These are phyloP conservation scores for Antennarius maculatus DNA, from an alignment of 2,797 vertebrate species.

Conservation along the genomic window DNA sequence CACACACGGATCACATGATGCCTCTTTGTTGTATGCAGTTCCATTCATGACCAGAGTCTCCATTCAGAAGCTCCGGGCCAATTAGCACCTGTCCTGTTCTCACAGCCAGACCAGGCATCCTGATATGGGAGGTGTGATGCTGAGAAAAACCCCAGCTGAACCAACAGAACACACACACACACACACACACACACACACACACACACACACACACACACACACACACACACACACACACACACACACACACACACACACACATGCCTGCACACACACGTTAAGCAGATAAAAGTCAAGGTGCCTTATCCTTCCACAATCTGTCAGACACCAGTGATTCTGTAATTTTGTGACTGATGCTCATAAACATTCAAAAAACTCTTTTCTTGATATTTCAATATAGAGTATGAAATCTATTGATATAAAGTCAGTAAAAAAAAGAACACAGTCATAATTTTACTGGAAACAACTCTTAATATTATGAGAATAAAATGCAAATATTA, in stretches of 20 bases:
- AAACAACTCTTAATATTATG: no score
- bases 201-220: conserved; percentile 2
- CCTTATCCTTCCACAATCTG: conserved; percentile 8
- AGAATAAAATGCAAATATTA: no score
- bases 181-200: background rate
- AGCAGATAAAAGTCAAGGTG: background rate
- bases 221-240: conserved; percentile 10
- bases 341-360: no score
- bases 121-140: conserved; percentile 52
- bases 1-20: conserved; percentile 33
- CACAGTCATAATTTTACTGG: no score
- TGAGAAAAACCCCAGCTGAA: conserved; percentile 68
- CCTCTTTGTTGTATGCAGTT: background rate
- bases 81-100: conserved; percentile 69
- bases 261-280: background rate
- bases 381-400: no score
- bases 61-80: conserved; percentile 67
- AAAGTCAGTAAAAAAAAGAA: no score
- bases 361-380: no score
- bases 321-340: no score
- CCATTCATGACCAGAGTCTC: conserved; percentile 50
- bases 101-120: conserved; percentile 36
- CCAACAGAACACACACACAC: conserved; percentile 39
- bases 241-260: conserved; percentile 7
- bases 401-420: no score